Percentiles rank a stretch among this genome's conserved stretches.
Evolutionary conservation across 2,113 vertebrate species (phyloP).

Genomic region (Sisor rabdophorus): DNA sequence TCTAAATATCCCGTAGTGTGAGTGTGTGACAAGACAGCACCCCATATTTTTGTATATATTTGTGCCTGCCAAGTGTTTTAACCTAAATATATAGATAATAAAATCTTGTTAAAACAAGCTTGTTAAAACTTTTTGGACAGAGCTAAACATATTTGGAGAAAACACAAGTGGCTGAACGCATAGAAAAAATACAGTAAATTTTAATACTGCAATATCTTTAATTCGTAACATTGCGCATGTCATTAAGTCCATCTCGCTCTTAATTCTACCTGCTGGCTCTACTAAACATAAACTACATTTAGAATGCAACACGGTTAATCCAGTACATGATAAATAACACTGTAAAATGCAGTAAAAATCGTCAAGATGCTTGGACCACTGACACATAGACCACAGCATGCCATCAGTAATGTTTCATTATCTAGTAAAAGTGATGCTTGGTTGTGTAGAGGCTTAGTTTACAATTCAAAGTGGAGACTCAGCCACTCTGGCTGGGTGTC

Average conservation of each 20-base stretch:
- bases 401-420: not conserved
- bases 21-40: not conserved
- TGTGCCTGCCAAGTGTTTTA: too few relatives aligned
- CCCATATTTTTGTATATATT: too few relatives aligned
- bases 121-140: too few relatives aligned
- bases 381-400: not conserved
- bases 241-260: not conserved
- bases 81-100: too few relatives aligned
- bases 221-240: not conserved
- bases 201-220: not conserved
- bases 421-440: conserved; percentile 3
- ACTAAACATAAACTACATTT: not conserved
- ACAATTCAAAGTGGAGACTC: not conserved
- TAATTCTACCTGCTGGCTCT: not conserved
- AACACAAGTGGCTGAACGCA: not conserved
- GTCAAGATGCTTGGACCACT: not conserved
- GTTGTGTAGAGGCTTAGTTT: not conserved
- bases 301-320: not conserved
- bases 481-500: conserved; percentile 2
- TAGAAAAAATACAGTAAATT: not conserved
- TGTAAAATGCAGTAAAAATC: not conserved
- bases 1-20: not conserved
- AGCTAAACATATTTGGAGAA: not conserved
- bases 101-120: too few relatives aligned
- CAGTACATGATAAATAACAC: not conserved